A percentile compares a stretch with the other conserved stretches of the same genome.
These are phyloP conservation scores for Chinchilla lanigera DNA, from an alignment of 2,113 vertebrate species.

Conservation along the genomic window DNA sequence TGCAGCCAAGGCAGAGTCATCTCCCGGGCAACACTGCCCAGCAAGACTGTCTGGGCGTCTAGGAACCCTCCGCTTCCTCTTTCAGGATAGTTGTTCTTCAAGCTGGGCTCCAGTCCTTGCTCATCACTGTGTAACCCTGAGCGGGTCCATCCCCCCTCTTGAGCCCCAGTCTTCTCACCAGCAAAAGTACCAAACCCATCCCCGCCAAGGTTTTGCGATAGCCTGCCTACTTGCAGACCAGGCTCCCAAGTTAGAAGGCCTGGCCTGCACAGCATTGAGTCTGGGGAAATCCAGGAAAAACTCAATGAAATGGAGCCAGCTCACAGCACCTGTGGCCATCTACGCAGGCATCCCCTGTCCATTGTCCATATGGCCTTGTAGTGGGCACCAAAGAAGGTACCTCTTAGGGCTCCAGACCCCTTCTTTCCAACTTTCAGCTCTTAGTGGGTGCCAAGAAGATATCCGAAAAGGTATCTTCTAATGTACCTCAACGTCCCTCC, in stretches of 20 bases:
- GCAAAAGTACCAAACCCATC: rapidly evolving
- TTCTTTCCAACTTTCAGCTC: background rate
- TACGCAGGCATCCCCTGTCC: background rate
- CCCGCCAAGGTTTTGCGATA: rapidly evolving
- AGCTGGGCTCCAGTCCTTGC: background rate
- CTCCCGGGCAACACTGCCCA: rapidly evolving
- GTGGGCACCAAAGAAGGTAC: background rate
- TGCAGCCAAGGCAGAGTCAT: background rate
- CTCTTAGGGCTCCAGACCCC: background rate
- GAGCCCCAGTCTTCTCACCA: background rate
- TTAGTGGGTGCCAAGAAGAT: background rate
- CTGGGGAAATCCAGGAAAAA: background rate
- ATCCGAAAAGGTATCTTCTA: background rate
- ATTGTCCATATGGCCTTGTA: background rate
- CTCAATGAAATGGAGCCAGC: background rate
- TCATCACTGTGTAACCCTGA: too few species aligned
- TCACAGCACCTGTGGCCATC: background rate
- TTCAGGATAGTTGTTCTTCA: background rate
- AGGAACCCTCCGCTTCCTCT: background rate
- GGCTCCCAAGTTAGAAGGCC: background rate
- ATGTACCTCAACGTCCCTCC: background rate
- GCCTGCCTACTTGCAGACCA: background rate
- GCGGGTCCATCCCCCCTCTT: rapidly evolving
- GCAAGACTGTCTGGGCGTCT: background rate
- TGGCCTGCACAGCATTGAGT: background rate